Evolutionary conservation across 2,888 invertebrate species (phyloP).

Genomic region (Pyralis farinalis): DNA sequence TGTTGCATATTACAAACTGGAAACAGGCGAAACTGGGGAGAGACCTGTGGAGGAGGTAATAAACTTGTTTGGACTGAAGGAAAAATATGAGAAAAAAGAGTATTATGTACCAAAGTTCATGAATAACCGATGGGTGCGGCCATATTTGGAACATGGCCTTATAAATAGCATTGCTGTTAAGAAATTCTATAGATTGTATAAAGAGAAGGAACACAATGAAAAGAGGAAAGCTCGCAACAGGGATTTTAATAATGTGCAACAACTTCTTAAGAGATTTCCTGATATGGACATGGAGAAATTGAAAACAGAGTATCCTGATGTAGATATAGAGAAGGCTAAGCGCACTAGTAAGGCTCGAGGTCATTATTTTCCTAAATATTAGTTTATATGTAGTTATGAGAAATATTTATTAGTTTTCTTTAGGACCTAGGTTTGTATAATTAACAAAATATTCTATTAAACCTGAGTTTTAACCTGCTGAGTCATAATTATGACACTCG

Average conservation of each 20-base stretch:
- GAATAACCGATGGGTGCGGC: constrained; percentile 83
- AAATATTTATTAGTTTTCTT: too few species aligned
- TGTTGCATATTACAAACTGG: constrained; percentile 92
- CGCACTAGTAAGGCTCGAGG: constrained; percentile 80
- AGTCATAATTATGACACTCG: too few species aligned
- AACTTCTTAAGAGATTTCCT: constrained; percentile 87
- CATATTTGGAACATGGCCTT: constrained; percentile 74
- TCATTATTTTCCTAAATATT: constrained; percentile 79
- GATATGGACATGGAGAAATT: constrained; percentile 86
- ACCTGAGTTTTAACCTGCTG: too few species aligned
- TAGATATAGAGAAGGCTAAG: constrained; percentile 86
- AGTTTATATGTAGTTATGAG: too few species aligned
- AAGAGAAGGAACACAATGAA: constrained; percentile 83
- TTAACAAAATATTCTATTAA: too few species aligned
- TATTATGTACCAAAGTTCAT: constrained; percentile 84
- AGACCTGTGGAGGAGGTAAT: constrained; percentile 82
- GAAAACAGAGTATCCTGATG: constrained; percentile 87
- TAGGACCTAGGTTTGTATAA: too few species aligned
- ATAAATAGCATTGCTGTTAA: constrained; percentile 82
- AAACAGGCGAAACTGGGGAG: constrained; percentile 93
- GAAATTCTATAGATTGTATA: constrained; percentile 77
- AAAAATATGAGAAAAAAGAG: constrained; percentile 80
- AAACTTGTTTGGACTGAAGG: constrained; percentile 82
- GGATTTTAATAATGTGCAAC: constrained; percentile 84
- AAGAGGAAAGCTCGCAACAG: constrained; percentile 82